Conservation (phyloP, 2,797 vertebrate species). For the Malacoraja senta region DNA sequence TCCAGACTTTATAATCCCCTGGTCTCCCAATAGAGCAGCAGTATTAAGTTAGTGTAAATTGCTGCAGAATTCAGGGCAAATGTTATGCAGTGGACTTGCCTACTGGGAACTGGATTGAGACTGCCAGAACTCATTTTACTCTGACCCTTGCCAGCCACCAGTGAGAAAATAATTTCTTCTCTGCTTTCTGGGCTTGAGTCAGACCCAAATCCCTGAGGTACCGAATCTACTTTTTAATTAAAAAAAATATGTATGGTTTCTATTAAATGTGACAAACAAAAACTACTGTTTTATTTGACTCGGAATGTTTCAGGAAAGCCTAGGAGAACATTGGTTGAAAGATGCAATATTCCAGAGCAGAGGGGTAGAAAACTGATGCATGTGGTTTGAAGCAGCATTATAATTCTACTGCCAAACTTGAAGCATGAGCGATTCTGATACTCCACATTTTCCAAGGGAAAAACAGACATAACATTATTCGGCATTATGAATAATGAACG, state of each 20-base stretch:
- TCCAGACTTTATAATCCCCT: constrained; percentile 31
- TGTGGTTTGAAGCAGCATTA: not conserved
- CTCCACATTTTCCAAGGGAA: constrained; percentile 35
- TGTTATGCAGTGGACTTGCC: constrained; percentile 33
- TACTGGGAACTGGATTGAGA: constrained; percentile 34
- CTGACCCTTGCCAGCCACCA: constrained; percentile 36
- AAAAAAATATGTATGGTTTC: constrained; percentile 36
- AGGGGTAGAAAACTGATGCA: constrained; percentile 25
- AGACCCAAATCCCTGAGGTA: constrained; percentile 14
- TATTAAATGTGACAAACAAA: constrained; percentile 38
- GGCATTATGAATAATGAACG: constrained; percentile 34
- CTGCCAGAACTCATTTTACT: constrained; percentile 37
- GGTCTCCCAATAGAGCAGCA: constrained; percentile 33
- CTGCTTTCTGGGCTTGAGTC: constrained; percentile 33
- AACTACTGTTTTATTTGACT: constrained; percentile 36
- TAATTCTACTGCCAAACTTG: constrained; percentile 36
- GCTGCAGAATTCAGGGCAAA: constrained; percentile 38
- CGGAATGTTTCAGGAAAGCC: constrained; percentile 13
- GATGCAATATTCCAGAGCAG: not conserved
- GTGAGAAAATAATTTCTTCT: constrained; percentile 34
- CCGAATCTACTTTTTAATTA: constrained; percentile 20
- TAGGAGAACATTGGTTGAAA: constrained; percentile 29
- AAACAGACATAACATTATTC: constrained; percentile 32
- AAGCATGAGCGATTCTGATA: constrained; percentile 14
- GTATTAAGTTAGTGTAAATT: constrained; percentile 35